Evolutionary conservation across 2,797 vertebrate genomes (phyloP), one percentile per base, ranked within the genome.

Genomic region (Notamacropus eugenii): DNA sequence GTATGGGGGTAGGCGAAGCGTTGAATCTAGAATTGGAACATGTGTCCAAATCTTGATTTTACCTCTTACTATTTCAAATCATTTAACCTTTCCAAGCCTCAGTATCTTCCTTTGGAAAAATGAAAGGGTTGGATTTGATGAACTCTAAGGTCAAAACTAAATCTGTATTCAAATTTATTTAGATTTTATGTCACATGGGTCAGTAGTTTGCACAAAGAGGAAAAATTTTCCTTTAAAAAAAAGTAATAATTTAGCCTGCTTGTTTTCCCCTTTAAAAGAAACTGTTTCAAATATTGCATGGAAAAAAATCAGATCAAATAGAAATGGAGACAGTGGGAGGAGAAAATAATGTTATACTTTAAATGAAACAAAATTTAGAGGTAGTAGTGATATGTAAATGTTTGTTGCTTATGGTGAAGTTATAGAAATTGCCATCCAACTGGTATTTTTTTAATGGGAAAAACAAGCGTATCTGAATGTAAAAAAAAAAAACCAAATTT

Each of bases 231-330:
- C 93, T 92, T n/a, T 28, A 95, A 40, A 3, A 3, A 6, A 58
- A 59, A 56, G 19, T 92, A 52, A 54, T 55, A 22, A 94, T 82
- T 93, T 92, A 55, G 22, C 92, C 52, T 55, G 24, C 90, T 6
- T 58, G 54, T 95, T 96, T 96, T 82, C 40, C 90, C 55, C 82
- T 95, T 91, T 62, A 96, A 96, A 96, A 54, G 55, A 50, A 62
- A 59, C 58, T 94, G n/a, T 90, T 91, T 97, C 90, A 95, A 97
- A 54, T 94, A 94, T 96, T 93, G 92, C 90, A 93, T 74, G 93
- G 92, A 94, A 29, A 95, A 95, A 28, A 94, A 94, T 94, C 91
- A 97, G 94, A 90, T 90, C 90, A 96, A 92, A 90, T 12, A 91
- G 52, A 94, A 59, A 31, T 57, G 91, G 82, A 96, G 55, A 93